Evolutionary conservation across 2,797 vertebrate genomes (phyloP), one percentile per base, ranked within the genome.

Genomic region (Glyptemys insculpta): DNA sequence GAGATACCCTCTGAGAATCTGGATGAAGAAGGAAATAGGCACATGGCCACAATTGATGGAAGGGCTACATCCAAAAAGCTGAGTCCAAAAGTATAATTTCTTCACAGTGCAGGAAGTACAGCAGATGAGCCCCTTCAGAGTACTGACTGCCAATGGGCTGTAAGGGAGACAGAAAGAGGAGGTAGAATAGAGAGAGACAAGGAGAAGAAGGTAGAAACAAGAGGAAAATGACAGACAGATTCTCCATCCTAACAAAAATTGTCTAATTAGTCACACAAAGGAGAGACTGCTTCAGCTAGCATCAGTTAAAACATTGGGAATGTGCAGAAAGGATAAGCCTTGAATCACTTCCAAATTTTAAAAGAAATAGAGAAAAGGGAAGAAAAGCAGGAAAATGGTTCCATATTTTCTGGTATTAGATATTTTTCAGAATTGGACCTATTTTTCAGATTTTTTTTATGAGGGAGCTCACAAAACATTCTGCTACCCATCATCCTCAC

Each of bases 131-230:
- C 7, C 81, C 37, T 89, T 56, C 5, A 68, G 93, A 91, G 78
- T 37, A 50, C 76, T 76, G 1, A 4, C 12, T 44, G 23, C 15
- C 37, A 62, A 10, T 11, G 41, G 0, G 1, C 1, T 2, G 11
- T 53, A 80, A 89, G 90, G n/a, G 2, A 57, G 8, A 79, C 1
- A 0, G 14, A 85, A 85, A 81, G 10, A 81, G 5, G 49, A 86
- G 82, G 2, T 5, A 53, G 3, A 21, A 72, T 16, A 56, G 5
- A 79, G 9, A 49, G 12, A 31, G 19, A 50, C 9, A 62, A 15
- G 47, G 12, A 92, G n/a, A 57, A 85, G 12, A 83, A 91, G 5
- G 19, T 92, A 93, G 85, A 81, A 50, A 80, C 87, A 91, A 81
- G 15, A 88, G 1, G 12, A 29, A 86, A 88, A 80, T 6, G 37